Conservation (phyloP, 2,113 vertebrate species). For the Phrynocephalus versicolor region DNA sequence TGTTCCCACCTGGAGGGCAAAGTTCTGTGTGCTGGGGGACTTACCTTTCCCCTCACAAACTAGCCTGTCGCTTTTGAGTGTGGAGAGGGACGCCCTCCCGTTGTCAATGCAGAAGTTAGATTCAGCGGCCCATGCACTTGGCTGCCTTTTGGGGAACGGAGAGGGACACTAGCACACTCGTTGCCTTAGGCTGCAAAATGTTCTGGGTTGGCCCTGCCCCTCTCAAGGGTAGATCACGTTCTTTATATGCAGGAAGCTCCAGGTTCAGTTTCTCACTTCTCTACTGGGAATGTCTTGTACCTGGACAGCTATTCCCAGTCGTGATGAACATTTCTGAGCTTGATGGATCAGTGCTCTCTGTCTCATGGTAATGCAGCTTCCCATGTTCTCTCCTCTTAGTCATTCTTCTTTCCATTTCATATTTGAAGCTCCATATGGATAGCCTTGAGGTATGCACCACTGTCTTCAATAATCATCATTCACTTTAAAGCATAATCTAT, state of each 20-base stretch:
- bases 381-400: background rate
- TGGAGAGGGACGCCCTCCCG: too few species aligned
- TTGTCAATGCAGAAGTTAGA: too few species aligned
- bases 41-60: too few species aligned
- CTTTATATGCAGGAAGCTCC: background rate
- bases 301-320: background rate
- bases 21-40: too few species aligned
- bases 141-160: too few species aligned
- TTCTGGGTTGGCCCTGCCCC: background rate
- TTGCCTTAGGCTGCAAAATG: too few species aligned
- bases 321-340: background rate
- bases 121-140: too few species aligned
- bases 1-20: too few species aligned
- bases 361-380: background rate
- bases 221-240: background rate
- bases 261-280: background rate
- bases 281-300: background rate
- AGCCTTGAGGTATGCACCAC: background rate
- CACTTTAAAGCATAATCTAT: background rate
- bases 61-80: too few species aligned
- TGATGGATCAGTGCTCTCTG: background rate
- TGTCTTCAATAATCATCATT: background rate
- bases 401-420: background rate
- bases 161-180: too few species aligned
- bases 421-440: background rate